A percentile compares a stretch with the other conserved stretches of the same genome.
Evolutionary conservation across 2,888 invertebrate genomes (phyloP).

Genomic region (Oeneis ivallda): DNA sequence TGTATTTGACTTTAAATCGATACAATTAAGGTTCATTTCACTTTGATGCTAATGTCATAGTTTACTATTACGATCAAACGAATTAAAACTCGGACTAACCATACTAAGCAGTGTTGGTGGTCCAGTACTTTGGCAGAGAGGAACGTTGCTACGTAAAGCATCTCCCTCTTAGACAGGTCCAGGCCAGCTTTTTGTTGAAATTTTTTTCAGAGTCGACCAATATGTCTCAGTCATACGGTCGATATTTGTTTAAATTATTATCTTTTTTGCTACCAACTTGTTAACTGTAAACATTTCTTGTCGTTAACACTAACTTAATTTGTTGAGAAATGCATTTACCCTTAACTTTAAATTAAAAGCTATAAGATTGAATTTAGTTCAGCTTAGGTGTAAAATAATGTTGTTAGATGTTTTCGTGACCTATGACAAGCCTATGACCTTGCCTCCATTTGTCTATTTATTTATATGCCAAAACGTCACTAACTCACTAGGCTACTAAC

Average conservation of each 20-base stretch:
- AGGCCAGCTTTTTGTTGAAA: background rate
- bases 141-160: background rate
- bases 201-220: background rate
- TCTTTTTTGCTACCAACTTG: constrained; percentile 44
- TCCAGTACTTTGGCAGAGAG: background rate
- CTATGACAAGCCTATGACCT: constrained; percentile 61
- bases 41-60: no score
- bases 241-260: constrained; percentile 40
- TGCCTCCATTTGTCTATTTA: constrained; percentile 57
- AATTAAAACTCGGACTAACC: no score
- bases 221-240: constrained; percentile 36
- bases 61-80: no score
- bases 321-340: constrained; percentile 26
- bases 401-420: constrained; percentile 44
- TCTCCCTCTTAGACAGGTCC: background rate
- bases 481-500: constrained; percentile 54
- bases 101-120: background rate
- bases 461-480: constrained; percentile 68
- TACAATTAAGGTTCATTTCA: no score
- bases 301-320: constrained; percentile 51
- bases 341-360: constrained; percentile 37
- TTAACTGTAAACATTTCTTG: constrained; percentile 60
- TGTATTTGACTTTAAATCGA: no score
- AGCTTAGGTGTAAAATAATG: background rate
- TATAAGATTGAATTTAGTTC: background rate